Percentiles rank a stretch among this genome's conserved stretches.
phyloP scores from a whole-genome alignment of 2,113 vertebrate species.

The Syrrhaptes paradoxus region DNA sequence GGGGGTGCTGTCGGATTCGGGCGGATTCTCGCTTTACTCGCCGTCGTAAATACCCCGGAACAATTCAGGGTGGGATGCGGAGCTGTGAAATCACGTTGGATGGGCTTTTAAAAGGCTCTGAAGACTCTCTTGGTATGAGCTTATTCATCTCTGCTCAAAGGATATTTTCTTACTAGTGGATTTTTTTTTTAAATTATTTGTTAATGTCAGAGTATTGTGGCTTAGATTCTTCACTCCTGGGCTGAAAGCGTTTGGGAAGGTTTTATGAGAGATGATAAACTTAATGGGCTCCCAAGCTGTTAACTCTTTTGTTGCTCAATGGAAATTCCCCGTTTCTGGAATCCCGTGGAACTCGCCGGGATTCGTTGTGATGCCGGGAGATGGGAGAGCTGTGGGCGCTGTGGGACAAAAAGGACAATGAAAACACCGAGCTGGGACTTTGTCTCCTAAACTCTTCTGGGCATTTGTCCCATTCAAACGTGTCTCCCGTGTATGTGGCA shows the following conservation, averaged over 20 bases:
- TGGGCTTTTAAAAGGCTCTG: neutral
- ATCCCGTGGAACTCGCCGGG: rapidly evolving
- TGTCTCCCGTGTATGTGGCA: rapidly evolving
- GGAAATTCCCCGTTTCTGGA: neutral
- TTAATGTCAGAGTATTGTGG: neutral
- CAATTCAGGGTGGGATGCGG: neutral
- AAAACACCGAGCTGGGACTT: rapidly evolving
- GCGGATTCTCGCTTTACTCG: neutral
- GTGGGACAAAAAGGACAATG: rapidly evolving
- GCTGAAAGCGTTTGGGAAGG: neutral
- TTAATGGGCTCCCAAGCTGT: neutral
- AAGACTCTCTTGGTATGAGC: neutral
- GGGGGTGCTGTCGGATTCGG: neutral
- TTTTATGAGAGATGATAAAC: neutral
- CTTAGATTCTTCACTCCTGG: neutral
- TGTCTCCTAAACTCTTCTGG: neutral
- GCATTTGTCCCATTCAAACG: neutral
- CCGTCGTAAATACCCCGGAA: rapidly evolving
- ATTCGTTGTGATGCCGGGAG: rapidly evolving
- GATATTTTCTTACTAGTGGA: neutral
- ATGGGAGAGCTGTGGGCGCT: rapidly evolving
- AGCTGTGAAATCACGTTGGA: rapidly evolving
- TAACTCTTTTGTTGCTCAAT: neutral
- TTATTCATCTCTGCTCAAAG: neutral
- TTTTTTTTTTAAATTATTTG: neutral